Conservation (phyloP, 2,888 invertebrate genomes). For the Tribolium freemani region DNA sequence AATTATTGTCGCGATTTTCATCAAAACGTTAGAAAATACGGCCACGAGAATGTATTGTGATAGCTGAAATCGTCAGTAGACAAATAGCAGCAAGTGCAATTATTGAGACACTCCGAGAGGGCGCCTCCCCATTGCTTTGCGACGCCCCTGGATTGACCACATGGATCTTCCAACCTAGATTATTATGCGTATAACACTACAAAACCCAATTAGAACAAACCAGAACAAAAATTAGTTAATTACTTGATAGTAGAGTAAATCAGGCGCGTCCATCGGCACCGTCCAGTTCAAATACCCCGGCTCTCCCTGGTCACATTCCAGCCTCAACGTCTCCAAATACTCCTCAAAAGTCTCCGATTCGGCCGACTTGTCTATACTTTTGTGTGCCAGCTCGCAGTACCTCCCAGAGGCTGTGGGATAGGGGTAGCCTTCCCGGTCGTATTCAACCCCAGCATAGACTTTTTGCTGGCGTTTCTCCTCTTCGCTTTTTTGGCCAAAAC, state of each 20-base stretch:
- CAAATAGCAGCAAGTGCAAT: slow-evolving; percentile 46
- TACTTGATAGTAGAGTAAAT: slow-evolving; percentile 91
- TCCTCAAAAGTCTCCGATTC: slow-evolving; percentile 83
- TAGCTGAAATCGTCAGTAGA: slow-evolving; percentile 46
- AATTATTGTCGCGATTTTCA: slow-evolving; percentile 45
- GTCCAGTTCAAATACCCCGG: slow-evolving; percentile 87
- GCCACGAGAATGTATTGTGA: slow-evolving; percentile 46
- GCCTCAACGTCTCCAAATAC: slow-evolving; percentile 81
- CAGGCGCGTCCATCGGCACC: slow-evolving; percentile 86
- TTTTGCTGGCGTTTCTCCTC: slow-evolving; percentile 75
- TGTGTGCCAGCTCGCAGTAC: slow-evolving; percentile 91
- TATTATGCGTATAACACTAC: slow-evolving; percentile 93
- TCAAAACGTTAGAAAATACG: slow-evolving; percentile 56
- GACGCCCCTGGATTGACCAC: slow-evolving; percentile 79
- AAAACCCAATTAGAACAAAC: slow-evolving; percentile 53
- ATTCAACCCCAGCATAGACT: slow-evolving; percentile 86
- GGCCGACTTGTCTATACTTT: slow-evolving; percentile 80
- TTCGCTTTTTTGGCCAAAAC: slow-evolving; percentile 83
- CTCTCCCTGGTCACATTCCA: slow-evolving; percentile 83
- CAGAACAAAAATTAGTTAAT: slow-evolving; percentile 19
- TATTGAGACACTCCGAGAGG: slow-evolving; percentile 46
- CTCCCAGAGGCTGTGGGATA: slow-evolving; percentile 87
- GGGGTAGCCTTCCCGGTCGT: slow-evolving; percentile 82
- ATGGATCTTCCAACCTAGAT: slow-evolving; percentile 94
- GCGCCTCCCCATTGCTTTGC: slow-evolving; percentile 59